Evolutionary conservation across 2,113 vertebrate species (phyloP), one percentile per base, ranked within the genome.

Genomic region (Toxotes jaculatrix): DNA sequence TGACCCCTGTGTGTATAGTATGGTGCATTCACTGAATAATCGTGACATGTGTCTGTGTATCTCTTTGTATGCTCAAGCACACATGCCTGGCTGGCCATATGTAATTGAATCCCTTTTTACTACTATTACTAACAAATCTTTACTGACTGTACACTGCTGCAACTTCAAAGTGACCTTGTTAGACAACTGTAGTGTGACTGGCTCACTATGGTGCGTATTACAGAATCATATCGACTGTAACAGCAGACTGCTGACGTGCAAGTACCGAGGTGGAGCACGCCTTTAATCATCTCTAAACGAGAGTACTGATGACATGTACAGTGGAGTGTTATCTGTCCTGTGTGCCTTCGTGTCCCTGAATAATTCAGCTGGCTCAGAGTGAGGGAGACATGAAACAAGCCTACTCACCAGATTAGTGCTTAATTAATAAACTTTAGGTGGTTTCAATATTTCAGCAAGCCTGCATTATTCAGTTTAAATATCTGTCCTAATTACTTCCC

Each of bases 341-440:
- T 68, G 80, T 80, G 86, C 80, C 78, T 74, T 42, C 53, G 69
- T 86, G 80, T 85, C 71, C 71, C 74, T 84, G 79, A 87, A 91
- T 88, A 90, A 92, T 87, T 88, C 75, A 93, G 78, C 66, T 51
- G 75, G 83, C 65, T 59, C 60, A 13, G 83, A 91, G 65, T 72
- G 70, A 88, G 71, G 72, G n/a, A 86, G 82, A 92, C 82, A 77
- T 74, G 82, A 87, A 91, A 82, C 80, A 86, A 85, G 81, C 69
- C 80, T 53, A 70, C 87, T 88, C 84, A 73, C 82, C 87, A 86
- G 75, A 90, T 93, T 93, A 90, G 82, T 34, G 32, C 82, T 86
- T 93, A 83, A 93, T 94, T 95, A 91, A 93, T 93, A 93, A 89
- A 93, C 74, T 88, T 88, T 77, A 91, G 88, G 86, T 89, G 88